Evolutionary conservation across 2,888 invertebrate species (phyloP), one percentile per base, ranked within the genome.

Genomic region (Ametastegia equiseti): DNA sequence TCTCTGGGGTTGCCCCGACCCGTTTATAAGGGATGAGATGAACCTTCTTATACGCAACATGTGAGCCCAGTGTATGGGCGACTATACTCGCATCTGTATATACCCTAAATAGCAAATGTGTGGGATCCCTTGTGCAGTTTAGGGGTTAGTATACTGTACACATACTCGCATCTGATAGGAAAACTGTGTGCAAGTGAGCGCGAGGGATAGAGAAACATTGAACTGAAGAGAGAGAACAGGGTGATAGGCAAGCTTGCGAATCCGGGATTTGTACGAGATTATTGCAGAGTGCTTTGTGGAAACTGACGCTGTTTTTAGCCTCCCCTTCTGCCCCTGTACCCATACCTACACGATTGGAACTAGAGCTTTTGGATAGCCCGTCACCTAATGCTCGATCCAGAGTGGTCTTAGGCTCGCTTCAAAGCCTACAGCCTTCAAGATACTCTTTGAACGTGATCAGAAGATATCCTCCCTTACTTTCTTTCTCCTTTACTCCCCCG

Each of bases 201-300:
- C 19, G 65, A 65, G 65, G 1, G 36, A 9, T 36, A 65, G 39
- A 57, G 13, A 11, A 15, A 13, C 30, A 15, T 1, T 13, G 60
- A 60, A 60, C 27, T 13, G 30, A 13, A 60, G 30, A 60, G 30
- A 30, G 30, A 30, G 23, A 57, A 13, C 27, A n/a, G 27, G 36
- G 65, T 65, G 82, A 83, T 63, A 19, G 80, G 67, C 69, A 85
- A 82, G 84, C 85, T 73, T 63, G n/a, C 82, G 82, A 86, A 83
- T 82, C 42, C 33, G 75, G 82, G 84, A 85, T 81, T 81, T 82
- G 79, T 57, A 79, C 79, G 82, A 73, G 82, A 60, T 60, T 45
- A 73, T 60, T 57, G 47, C 42, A 57, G 57, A 79, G 82, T 69
- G 81, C 85, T 83, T 85, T 83, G 82, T 79, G 81, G 82, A 80